Base-by-base conservation (phyloP, 2,113 vertebrate genomes). In the Protomyctophum bolini region DNA sequence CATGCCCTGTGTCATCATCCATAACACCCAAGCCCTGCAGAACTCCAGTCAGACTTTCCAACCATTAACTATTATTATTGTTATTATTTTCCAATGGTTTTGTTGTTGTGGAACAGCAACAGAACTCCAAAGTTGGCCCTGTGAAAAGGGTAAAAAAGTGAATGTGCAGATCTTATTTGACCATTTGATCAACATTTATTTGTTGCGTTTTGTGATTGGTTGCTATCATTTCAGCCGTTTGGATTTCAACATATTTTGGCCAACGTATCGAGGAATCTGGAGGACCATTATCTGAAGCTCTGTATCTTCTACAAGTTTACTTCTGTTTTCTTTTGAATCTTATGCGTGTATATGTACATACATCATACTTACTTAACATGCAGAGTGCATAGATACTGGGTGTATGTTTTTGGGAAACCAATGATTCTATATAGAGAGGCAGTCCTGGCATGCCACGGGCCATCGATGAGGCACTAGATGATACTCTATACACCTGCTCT, bases 311-410 rank as follows among this genome's bases (percentile, higher is more conserved):
- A 67, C 8, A 76, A 56, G 63, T 68, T 83, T 73, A 71, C 59
- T 60, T 66, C 3, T 8, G 61, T 62, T 66, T 21, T 63, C 63
- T 66, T 21, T 65, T 14, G n/a, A 1, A 0, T 52, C 79, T 82
- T 74, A 46, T 48, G 73, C 68, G 21, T 70, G 52, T 78, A 12
- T 81, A 66, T 57, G 66, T 80, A 56, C 70, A 64, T 76, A 76
- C 66, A 80, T 72, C 63, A 76, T 79, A 74, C 66, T 72, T 81
- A 74, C n/a, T 54, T 10, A 12, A 54, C 10, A 54, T 12, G 12
- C n/a, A n/a, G 10, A 54, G 10, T 12, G 51, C 51, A 11, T n/a
- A 41, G 10, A 10, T 54, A 54, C 11, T 12, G 65, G 57, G 68
- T 56, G 33, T 41, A n/a, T 54, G 2, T 54, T 2, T 11, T 54